A percentile compares a stretch with the other conserved stretches of the same genome.
phyloP scores from a whole-genome alignment of 2,113 vertebrate species.

The Merops nubicus region DNA sequence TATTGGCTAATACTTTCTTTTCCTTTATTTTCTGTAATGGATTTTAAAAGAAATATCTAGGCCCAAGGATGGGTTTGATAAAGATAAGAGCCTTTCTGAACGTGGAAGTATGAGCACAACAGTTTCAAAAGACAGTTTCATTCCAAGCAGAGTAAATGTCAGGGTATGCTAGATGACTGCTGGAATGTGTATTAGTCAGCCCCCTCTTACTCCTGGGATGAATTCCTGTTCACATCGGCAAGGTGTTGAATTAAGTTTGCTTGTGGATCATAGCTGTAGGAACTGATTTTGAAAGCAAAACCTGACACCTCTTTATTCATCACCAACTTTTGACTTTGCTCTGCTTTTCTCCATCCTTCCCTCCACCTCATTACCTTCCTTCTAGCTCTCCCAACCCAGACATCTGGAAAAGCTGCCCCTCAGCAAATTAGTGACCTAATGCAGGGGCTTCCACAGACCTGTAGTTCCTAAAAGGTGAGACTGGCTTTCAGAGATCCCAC shows the following conservation, averaged over 20 bases:
- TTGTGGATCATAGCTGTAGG: not conserved
- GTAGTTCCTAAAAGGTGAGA: not conserved
- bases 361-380: not conserved
- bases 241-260: not conserved
- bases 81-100: not conserved
- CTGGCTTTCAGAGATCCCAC: not conserved
- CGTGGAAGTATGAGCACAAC: accelerated
- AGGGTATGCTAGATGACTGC: not conserved
- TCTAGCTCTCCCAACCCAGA: not conserved
- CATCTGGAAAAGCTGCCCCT: not conserved
- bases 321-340: not conserved
- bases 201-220: not conserved
- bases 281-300: not conserved
- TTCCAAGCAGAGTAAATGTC: not conserved
- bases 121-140: not conserved
- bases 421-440: not conserved
- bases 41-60: not conserved
- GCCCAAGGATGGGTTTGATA: not conserved
- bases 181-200: not conserved
- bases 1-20: not conserved
- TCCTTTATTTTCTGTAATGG: not conserved
- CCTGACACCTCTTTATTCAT: not conserved
- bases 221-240: not conserved
- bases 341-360: not conserved
- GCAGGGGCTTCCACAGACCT: not conserved